Percentiles rank a stretch among this genome's conserved stretches.
phyloP scores from a whole-genome alignment of 1,140 invertebrate species.

The Ditylenchus dipsaci region DNA sequence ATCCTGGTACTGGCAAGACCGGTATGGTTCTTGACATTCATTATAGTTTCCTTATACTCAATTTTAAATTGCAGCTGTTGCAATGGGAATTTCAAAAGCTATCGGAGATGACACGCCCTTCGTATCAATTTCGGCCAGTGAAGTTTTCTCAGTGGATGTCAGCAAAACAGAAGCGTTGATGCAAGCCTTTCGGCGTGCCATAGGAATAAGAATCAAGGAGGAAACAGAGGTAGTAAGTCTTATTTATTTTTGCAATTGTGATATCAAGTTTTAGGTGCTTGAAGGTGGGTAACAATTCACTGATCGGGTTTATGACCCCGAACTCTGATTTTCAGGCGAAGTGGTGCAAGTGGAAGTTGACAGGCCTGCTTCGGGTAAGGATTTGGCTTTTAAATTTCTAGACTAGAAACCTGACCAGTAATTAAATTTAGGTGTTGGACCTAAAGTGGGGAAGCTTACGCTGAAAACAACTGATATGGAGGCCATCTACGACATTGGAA shows the following conservation, averaged over 20 bases:
- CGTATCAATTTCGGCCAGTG: slow-evolving; percentile 92
- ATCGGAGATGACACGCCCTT: slow-evolving; percentile 92
- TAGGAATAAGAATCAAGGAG: slow-evolving; percentile 92
- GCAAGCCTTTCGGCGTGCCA: slow-evolving; percentile 92
- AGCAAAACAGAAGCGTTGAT: slow-evolving; percentile 96
- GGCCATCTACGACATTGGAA: slow-evolving; percentile 94
- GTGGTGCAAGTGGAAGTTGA: slow-evolving; percentile 96
- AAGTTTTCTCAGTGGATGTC: slow-evolving; percentile 96
- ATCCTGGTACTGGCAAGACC: slow-evolving; percentile 83
- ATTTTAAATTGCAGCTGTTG: neutral
- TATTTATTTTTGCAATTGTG: neutral
- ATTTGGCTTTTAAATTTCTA: no score
- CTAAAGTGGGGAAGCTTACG: slow-evolving; percentile 83
- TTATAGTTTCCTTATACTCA: no score
- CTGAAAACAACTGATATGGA: slow-evolving; percentile 99
- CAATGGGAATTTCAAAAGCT: slow-evolving; percentile 77
- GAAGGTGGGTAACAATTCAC: slow-evolving; percentile 67
- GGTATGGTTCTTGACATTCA: slow-evolving; percentile 18
- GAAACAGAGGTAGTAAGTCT: slow-evolving; percentile 56
- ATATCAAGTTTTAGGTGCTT: slow-evolving; percentile 72
- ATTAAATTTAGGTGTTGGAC: slow-evolving; percentile 65
- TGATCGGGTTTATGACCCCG: no score
- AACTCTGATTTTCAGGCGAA: slow-evolving; percentile 62
- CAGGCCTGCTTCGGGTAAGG: slow-evolving; percentile 69
- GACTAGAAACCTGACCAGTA: no score